phyloP scores from a whole-genome alignment of 2,888 invertebrate species.

The Limenitis camilla region DNA sequence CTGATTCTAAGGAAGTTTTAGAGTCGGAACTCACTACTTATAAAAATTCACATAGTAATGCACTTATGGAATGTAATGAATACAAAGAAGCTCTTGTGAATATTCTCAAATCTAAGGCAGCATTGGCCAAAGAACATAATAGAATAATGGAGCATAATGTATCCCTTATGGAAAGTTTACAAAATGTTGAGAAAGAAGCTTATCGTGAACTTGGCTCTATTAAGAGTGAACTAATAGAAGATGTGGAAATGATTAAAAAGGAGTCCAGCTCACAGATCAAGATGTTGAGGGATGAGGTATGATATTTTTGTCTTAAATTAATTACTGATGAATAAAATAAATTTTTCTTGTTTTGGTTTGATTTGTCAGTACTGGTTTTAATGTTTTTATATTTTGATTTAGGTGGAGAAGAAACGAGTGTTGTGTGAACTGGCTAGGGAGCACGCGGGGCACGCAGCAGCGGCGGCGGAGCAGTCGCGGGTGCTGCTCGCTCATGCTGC shows the following conservation, averaged over 20 bases:
- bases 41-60: conserved; percentile 52
- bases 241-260: conserved; percentile 60
- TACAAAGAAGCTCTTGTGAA: conserved; percentile 66
- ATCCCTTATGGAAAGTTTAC: conserved; percentile 61
- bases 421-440: conserved; percentile 54
- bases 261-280: conserved; percentile 62
- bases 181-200: conserved; percentile 65
- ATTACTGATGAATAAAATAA: too few relatives aligned
- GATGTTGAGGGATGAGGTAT: conserved; percentile 58
- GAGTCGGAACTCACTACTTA: conserved; percentile 51
- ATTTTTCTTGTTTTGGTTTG: too few relatives aligned
- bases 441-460: conserved; percentile 57
- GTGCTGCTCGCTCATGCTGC: conserved; percentile 52
- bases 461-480: conserved; percentile 59
- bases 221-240: conserved; percentile 63
- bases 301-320: neutral
- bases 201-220: conserved; percentile 64
- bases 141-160: conserved; percentile 70
- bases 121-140: conserved; percentile 60
- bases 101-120: conserved; percentile 64
- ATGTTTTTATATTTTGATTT: neutral
- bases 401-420: conserved; percentile 59
- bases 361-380: too few relatives aligned
- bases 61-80: conserved; percentile 59
- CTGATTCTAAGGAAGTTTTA: conserved; percentile 47